These are phyloP conservation scores for Trichopoda pennipes DNA, from an alignment of 2,888 invertebrate species.

Conservation along the genomic window DNA sequence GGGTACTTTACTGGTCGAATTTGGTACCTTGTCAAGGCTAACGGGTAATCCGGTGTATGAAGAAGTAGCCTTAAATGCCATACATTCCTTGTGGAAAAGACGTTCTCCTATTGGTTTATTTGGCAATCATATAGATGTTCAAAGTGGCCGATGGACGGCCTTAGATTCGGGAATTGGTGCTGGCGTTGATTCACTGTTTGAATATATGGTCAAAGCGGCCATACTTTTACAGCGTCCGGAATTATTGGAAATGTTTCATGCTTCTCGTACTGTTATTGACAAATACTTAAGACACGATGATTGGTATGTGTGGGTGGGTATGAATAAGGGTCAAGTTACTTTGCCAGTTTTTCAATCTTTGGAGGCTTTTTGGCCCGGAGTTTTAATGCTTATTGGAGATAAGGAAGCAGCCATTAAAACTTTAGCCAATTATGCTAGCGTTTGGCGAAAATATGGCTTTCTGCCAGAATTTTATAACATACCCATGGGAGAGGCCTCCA, in stretches of 20 bases:
- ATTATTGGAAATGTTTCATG: slow-evolving; percentile 94
- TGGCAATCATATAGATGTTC: slow-evolving; percentile 98
- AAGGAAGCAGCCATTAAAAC: slow-evolving; percentile 95
- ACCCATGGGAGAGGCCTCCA: slow-evolving; percentile 91
- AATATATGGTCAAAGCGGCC: slow-evolving; percentile 98
- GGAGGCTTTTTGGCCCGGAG: slow-evolving; percentile 99
- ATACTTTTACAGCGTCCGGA: slow-evolving; percentile 94
- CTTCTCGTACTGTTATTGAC: slow-evolving; percentile 88
- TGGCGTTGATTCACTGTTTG: slow-evolving; percentile 98
- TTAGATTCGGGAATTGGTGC: slow-evolving; percentile 98
- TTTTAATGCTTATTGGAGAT: slow-evolving; percentile 93
- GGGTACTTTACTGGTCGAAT: slow-evolving; percentile 97
- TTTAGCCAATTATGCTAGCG: slow-evolving; percentile 96
- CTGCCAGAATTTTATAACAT: slow-evolving; percentile 99
- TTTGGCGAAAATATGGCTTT: slow-evolving; percentile 98
- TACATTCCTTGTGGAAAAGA: slow-evolving; percentile 92
- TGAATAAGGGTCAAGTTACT: slow-evolving; percentile 96
- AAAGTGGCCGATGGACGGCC: slow-evolving; percentile 97
- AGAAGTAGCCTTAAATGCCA: slow-evolving; percentile 95
- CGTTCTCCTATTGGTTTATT: slow-evolving; percentile 93
- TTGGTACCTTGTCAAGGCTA: slow-evolving; percentile 94
- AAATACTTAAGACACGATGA: slow-evolving; percentile 95
- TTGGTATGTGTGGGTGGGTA: slow-evolving; percentile 99
- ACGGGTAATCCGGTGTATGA: slow-evolving; percentile 98
- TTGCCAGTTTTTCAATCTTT: slow-evolving; percentile 98